Percentiles rank a stretch among this genome's conserved stretches.
Evolutionary conservation across 2,888 invertebrate genomes (phyloP).

Genomic region (Nasonia oneida): DNA sequence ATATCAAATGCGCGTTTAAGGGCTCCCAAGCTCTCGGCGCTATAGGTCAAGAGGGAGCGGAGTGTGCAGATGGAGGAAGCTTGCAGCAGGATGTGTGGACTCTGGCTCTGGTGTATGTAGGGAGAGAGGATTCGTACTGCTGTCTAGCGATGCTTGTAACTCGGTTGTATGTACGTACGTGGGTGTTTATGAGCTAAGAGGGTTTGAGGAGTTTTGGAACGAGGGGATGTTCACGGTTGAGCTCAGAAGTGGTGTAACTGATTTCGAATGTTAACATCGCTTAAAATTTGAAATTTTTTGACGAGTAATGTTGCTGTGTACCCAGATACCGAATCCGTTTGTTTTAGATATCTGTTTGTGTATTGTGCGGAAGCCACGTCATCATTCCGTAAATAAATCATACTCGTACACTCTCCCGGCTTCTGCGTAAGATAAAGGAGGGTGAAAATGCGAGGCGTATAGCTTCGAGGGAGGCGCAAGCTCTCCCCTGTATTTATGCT

Average conservation of each 20-base stretch:
- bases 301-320: background rate
- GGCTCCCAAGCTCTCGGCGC: conserved; percentile 52
- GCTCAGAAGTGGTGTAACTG: background rate
- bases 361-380: background rate
- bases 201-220: background rate
- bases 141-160: background rate
- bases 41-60: conserved; percentile 54
- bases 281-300: no score
- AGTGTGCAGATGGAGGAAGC: background rate
- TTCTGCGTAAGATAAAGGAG: conserved; percentile 44
- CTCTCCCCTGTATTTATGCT: conserved; percentile 75
- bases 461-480: conserved; percentile 36
- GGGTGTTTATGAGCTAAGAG: background rate
- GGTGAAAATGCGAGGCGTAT: conserved; percentile 41
- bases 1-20: conserved; percentile 78
- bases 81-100: background rate
- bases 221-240: no score
- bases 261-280: background rate
- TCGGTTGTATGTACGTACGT: background rate
- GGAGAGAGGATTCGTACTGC: background rate
- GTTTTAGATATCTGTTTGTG: background rate
- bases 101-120: background rate
- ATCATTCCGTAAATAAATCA: conserved; percentile 40
- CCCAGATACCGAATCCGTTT: background rate
- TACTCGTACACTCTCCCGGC: conserved; percentile 17